Base-by-base conservation (phyloP, 1,140 invertebrate species). In the Melipona quadrifasciata region DNA sequence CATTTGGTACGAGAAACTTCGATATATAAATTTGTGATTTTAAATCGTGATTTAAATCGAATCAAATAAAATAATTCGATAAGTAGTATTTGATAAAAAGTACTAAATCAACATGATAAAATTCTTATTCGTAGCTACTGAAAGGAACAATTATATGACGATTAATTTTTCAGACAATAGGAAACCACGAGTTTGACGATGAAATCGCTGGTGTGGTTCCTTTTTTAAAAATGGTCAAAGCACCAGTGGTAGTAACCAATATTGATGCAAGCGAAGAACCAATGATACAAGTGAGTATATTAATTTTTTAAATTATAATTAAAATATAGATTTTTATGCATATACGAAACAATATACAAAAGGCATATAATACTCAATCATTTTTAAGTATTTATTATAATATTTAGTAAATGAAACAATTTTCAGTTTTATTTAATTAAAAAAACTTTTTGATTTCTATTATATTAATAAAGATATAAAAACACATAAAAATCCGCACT, bases 151-250 rank as follows among this genome's bases (percentile, higher is more conserved):
- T 31, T 10, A 65, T 2, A 0, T 6, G 16, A 65, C 5, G 34
- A 70, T n/a, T 12, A 70, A n/a, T 70, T 24, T 90, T 73, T 12
- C 51, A 91, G 97, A 97, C 97, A 0, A 91, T 98, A 21, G 98
- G 98, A 14, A 99, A 99, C 92, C 98, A 99, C 90, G 98, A 99
- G 92, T 99, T 99, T 91, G 98, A 98, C 90, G 96, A 98, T 90
- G 96, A 96, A 0, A 95, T 98, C 2, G 95, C 94, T 2, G 98
- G 97, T 0, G 89, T 98, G 0, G 95, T 97, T 1, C 97, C 97
- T 0, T 98, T 98, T 92, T 89, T 98, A 19, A 92, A 96, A 88
- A 93, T 93, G 11, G 90, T 97, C 12, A 94, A 96, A 3, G 95
- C 96, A 0, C 96, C 96, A 0, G 95, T 98, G 86, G 91, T 98